Conservation (phyloP, 2,113 vertebrate genomes). For the Hypanus sabinus region DNA sequence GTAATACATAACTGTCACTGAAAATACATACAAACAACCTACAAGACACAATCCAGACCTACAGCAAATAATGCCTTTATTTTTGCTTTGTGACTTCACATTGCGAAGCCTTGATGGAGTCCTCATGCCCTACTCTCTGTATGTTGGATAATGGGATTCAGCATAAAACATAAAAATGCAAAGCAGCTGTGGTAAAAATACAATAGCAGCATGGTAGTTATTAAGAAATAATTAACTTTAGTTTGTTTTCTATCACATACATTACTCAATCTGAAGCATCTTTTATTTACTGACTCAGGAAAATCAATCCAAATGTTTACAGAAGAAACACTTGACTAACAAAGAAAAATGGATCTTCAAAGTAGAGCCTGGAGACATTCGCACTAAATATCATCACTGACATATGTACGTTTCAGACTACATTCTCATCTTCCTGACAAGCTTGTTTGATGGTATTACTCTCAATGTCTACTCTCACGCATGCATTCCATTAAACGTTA, state of each 20-base stretch:
- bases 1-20: constrained; percentile 47
- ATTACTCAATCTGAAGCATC: neutral
- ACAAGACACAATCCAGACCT: constrained; percentile 41
- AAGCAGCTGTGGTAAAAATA: constrained; percentile 59
- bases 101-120: constrained; percentile 46
- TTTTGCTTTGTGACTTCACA: constrained; percentile 44
- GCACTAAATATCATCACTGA: constrained; percentile 18
- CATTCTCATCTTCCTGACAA: constrained; percentile 7
- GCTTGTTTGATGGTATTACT: constrained; percentile 8
- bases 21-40: constrained; percentile 47
- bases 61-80: constrained; percentile 44
- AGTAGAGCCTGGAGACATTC: constrained; percentile 3
- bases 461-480: neutral
- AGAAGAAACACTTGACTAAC: constrained; percentile 4
- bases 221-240: constrained; percentile 18
- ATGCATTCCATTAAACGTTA: constrained; percentile 21
- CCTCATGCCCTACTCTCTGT: constrained; percentile 44
- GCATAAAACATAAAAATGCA: constrained; percentile 52
- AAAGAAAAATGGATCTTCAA: constrained; percentile 8
- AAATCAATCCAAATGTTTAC: constrained; percentile 32
- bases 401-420: constrained; percentile 9
- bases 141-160: constrained; percentile 50
- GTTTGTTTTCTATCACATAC: constrained; percentile 4
- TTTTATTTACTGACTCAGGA: constrained; percentile 15
- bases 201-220: neutral